phyloP scores from a whole-genome alignment of 2,888 invertebrate genomes.

The Pinctada fucata region DNA sequence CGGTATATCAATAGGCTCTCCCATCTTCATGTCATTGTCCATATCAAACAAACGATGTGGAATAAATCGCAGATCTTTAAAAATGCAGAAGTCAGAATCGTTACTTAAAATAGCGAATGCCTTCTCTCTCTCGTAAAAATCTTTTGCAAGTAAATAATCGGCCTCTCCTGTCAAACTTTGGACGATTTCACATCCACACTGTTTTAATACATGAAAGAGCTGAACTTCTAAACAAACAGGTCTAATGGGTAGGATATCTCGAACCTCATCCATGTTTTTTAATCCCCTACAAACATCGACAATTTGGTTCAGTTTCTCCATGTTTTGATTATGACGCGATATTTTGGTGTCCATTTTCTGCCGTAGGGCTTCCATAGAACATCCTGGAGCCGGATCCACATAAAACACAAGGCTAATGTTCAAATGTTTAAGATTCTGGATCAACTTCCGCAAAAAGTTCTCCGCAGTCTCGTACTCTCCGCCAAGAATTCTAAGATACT shows the following conservation, averaged over 20 bases:
- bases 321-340: slow-evolving; percentile 59
- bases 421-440: slow-evolving; percentile 61
- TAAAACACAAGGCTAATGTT: slow-evolving; percentile 70
- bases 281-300: slow-evolving; percentile 60
- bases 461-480: slow-evolving; percentile 70
- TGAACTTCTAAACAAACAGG: slow-evolving; percentile 72
- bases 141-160: slow-evolving; percentile 66
- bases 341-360: slow-evolving; percentile 72
- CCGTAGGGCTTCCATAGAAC: slow-evolving; percentile 53
- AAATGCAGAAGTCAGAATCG: slow-evolving; percentile 74
- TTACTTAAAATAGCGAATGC: slow-evolving; percentile 72
- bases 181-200: slow-evolving; percentile 67
- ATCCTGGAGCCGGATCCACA: slow-evolving; percentile 71
- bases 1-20: slow-evolving; percentile 53
- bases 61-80: slow-evolving; percentile 65
- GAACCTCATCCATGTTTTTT: slow-evolving; percentile 50
- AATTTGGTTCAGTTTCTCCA: slow-evolving; percentile 59
- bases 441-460: slow-evolving; percentile 61
- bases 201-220: slow-evolving; percentile 57
- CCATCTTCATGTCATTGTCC: slow-evolving; percentile 66
- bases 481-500: slow-evolving; percentile 66
- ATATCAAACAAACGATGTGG: slow-evolving; percentile 70
- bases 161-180: slow-evolving; percentile 68
- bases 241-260: slow-evolving; percentile 55
- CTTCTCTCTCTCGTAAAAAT: slow-evolving; percentile 59